Percentiles rank a stretch among this genome's conserved stretches.
phyloP scores from a whole-genome alignment of 1,140 invertebrate genomes.

The Rhyacophila brunnea region DNA sequence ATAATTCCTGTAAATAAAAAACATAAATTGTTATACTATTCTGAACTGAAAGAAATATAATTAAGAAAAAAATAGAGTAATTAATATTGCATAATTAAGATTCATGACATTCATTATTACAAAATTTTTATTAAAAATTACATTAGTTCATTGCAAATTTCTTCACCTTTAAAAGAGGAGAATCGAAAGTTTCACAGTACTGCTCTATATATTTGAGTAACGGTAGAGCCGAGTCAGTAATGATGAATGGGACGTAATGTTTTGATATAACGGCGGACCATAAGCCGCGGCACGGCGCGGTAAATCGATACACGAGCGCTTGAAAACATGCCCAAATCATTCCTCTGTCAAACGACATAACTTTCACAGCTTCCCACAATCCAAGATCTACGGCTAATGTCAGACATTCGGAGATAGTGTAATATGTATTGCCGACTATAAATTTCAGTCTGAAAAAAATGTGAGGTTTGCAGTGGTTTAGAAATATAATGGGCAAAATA shows the following conservation, averaged over 20 bases:
- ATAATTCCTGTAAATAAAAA: slow-evolving; percentile 21
- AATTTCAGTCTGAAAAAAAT: slow-evolving; percentile 25
- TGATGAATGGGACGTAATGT: slow-evolving; percentile 22
- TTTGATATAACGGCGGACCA: slow-evolving; percentile 20
- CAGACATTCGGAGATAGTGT: slow-evolving; percentile 10
- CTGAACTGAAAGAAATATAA: neutral
- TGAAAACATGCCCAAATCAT: slow-evolving; percentile 23
- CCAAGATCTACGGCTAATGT: slow-evolving; percentile 24
- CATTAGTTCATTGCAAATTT: neutral
- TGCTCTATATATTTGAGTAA: slow-evolving; percentile 32
- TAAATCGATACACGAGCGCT: slow-evolving; percentile 14
- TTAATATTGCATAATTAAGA: too few species aligned
- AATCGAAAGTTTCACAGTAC: slow-evolving; percentile 30
- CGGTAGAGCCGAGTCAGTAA: slow-evolving; percentile 22
- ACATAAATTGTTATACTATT: neutral
- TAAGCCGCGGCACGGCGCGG: slow-evolving; percentile 23
- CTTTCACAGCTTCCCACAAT: slow-evolving; percentile 23
- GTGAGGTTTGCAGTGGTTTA: too few species aligned
- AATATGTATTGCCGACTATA: slow-evolving; percentile 16
- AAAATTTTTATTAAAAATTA: too few species aligned
- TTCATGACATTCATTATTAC: too few species aligned
- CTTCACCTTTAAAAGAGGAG: slow-evolving; percentile 22
- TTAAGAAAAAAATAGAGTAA: too few species aligned
- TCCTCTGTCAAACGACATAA: slow-evolving; percentile 17
- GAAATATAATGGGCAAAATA: too few species aligned